Base-by-base conservation (phyloP, 2,113 vertebrate genomes). In the Neomonachus schauinslandi region DNA sequence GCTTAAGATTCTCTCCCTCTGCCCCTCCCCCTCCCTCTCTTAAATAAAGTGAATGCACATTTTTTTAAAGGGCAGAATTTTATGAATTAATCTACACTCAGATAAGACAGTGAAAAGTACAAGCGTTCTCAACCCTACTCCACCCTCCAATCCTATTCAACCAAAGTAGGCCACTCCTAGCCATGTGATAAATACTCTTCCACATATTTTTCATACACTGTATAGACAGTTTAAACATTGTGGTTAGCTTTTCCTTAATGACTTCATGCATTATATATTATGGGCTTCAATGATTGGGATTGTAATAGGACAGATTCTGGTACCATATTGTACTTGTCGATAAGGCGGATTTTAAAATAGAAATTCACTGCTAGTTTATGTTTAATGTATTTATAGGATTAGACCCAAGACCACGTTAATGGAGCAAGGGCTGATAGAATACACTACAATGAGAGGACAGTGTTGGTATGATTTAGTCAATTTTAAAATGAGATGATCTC, bases 171-270 rank as follows among this genome's bases (percentile, higher is more conserved):
- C 67, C 18, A 59, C 15, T 49, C 46, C 79, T 59, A 65, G 28
- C 22, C 86, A 2, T 53, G 11, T 72, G 63, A 72, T 42, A 57
- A 7, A 57, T 81, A 59, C 19, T 22, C 39, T 76, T 79, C 59
- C 59, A 26, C 24, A 1, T 57, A 13, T 36, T 55, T 77, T 82
- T 36, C 57, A 49, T 28, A 49, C 28, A 19, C 49, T 83, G 4
- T 57, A 42, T n/a, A 36, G 39, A 69, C 91, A 69, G 42, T 81
- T 69, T 74, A 77, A 94, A 72, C 8, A 7, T 28, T 46, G 24
- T 26, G n/a, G 16, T 67, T n/a, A 72, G 59, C 79, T 79, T 95
- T 95, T 51, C 76, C 89, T 69, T 93, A 79, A n/a, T 77, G 80
- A 74, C 21, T 79, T 93, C 49, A 7, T 80, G 12, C 55, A 65